phyloP scores from a whole-genome alignment of 1,140 invertebrate genomes.

The Magallana ariakensis region DNA sequence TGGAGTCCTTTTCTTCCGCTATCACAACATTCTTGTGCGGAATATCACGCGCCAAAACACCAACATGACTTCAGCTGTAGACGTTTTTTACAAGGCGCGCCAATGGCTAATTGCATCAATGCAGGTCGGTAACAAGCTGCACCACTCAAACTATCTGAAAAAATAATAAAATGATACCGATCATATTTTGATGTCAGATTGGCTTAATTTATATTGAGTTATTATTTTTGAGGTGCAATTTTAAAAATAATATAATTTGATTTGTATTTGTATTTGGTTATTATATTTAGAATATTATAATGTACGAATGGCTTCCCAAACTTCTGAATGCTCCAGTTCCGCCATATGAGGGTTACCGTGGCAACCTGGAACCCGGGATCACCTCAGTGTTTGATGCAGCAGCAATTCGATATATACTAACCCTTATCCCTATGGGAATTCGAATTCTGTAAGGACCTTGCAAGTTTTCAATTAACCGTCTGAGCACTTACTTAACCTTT shows the following conservation, averaged over 20 bases:
- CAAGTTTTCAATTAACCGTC: too few relatives aligned
- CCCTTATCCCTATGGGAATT: conserved; percentile 73
- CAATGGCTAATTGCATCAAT: conserved; percentile 94
- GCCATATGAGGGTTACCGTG: conserved; percentile 72
- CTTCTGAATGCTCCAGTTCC: conserved; percentile 64
- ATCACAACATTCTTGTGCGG: conserved; percentile 95
- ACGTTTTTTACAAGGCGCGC: conserved; percentile 94
- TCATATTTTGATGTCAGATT: too few relatives aligned
- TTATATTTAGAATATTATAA: conserved; percentile 92
- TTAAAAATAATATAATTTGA: too few relatives aligned
- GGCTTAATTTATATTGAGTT: too few relatives aligned
- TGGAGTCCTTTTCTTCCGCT: conserved; percentile 95
- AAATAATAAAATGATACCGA: too few relatives aligned
- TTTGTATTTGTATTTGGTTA: background rate
- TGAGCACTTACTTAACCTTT: too few relatives aligned
- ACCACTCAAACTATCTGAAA: too few relatives aligned
- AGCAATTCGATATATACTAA: conserved; percentile 73
- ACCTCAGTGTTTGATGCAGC: conserved; percentile 76
- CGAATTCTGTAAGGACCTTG: conserved; percentile 60
- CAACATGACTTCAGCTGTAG: conserved; percentile 87
- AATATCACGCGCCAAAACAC: conserved; percentile 83
- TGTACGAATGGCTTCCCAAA: conserved; percentile 96
- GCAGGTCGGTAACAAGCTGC: conserved; percentile 84
- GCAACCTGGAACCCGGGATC: conserved; percentile 69
- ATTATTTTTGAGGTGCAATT: too few relatives aligned